These are phyloP conservation scores for Euclidia mi DNA, from an alignment of 2,888 invertebrate species.

Conservation along the genomic window DNA sequence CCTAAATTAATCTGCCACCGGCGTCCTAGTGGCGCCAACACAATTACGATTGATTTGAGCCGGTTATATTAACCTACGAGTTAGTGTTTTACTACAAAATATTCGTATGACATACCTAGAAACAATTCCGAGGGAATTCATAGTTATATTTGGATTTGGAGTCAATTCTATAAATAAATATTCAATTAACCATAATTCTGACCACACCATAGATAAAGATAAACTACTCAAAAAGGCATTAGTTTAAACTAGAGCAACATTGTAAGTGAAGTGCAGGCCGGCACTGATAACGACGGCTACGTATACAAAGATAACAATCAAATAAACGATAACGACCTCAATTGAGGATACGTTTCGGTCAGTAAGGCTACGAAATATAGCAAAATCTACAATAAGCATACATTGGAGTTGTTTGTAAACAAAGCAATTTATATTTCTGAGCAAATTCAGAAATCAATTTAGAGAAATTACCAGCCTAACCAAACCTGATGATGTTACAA, in stretches of 20 bases:
- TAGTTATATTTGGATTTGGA: too few relatives aligned
- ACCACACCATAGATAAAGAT: constrained; percentile 8
- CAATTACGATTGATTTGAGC: too few relatives aligned
- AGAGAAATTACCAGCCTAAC: too few relatives aligned
- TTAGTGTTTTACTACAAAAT: too few relatives aligned
- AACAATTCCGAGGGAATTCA: too few relatives aligned
- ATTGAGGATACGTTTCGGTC: constrained; percentile 25
- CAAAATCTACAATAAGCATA: constrained; percentile 20
- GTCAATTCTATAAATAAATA: background rate
- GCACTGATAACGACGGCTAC: constrained; percentile 41
- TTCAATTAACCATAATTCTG: constrained; percentile 2
- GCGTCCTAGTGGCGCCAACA: background rate
- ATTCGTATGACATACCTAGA: too few relatives aligned
- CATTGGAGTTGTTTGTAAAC: constrained; percentile 27
- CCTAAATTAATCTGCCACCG: background rate
- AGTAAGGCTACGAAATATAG: constrained; percentile 21
- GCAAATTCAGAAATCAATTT: too few relatives aligned
- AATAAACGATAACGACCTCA: constrained; percentile 40
- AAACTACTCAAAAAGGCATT: constrained; percentile 18
- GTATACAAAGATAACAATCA: constrained; percentile 39
- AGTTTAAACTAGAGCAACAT: constrained; percentile 40
- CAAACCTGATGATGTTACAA: too few relatives aligned
- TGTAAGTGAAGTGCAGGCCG: constrained; percentile 22
- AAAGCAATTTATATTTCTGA: constrained; percentile 6
- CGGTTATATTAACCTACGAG: too few relatives aligned